A percentile compares a stretch with the other conserved stretches of the same genome.
Evolutionary conservation across 2,113 vertebrate species (phyloP).

Genomic region (Stictonetta naevosa): DNA sequence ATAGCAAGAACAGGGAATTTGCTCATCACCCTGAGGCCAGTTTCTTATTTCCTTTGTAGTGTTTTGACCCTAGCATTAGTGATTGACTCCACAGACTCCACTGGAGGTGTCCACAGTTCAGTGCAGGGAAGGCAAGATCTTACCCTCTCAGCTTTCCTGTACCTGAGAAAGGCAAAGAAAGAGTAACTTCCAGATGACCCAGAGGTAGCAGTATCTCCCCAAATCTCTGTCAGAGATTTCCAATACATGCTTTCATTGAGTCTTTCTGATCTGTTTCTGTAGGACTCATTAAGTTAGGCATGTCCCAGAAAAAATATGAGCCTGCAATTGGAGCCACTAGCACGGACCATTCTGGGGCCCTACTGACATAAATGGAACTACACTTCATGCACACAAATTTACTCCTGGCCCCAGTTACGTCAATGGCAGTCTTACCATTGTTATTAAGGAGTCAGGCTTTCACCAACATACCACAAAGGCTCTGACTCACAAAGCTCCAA

Average conservation of each 20-base stretch:
- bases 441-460: not conserved
- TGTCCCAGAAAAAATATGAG: not conserved
- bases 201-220: too few species aligned
- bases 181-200: not conserved
- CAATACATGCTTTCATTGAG: not conserved
- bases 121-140: not conserved
- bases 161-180: not conserved
- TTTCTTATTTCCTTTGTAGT: not conserved
- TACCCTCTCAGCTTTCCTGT: not conserved
- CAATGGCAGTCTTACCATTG: not conserved
- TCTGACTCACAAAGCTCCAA: not conserved
- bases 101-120: not conserved
- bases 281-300: not conserved
- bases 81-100: not conserved
- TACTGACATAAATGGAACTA: not conserved
- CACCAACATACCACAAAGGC: not conserved
- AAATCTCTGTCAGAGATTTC: not conserved
- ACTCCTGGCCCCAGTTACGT: not conserved
- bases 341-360: not conserved
- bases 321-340: not conserved
- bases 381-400: not conserved
- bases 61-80: not conserved
- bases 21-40: not conserved
- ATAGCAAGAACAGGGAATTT: not conserved
- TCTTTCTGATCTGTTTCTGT: not conserved